Evolutionary conservation across 2,113 vertebrate species (phyloP).

Genomic region (Synodontis membranacea): DNA sequence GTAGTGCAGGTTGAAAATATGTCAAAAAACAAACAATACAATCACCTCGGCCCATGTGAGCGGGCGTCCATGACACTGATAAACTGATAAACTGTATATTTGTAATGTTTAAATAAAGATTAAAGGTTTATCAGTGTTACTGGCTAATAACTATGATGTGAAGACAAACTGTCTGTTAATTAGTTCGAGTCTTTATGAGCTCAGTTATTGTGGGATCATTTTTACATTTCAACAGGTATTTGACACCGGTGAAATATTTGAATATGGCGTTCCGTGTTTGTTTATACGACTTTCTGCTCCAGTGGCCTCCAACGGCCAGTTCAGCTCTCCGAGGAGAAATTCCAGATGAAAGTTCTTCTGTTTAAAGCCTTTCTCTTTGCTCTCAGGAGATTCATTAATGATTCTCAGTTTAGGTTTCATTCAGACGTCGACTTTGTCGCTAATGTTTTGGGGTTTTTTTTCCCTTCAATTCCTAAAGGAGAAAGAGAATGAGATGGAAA

Average conservation of each 20-base stretch:
- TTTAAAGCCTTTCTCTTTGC: background rate
- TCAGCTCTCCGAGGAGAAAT: slow-evolving; percentile 4
- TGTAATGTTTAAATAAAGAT: background rate
- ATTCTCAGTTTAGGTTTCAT: background rate
- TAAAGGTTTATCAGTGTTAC: background rate
- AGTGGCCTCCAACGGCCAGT: slow-evolving; percentile 15
- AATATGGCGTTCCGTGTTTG: background rate
- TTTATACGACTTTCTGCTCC: slow-evolving; percentile 27
- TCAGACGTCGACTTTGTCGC: background rate
- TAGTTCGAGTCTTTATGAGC: background rate
- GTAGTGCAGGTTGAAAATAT: too few relatives aligned
- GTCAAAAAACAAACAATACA: background rate
- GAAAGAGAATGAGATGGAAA: background rate
- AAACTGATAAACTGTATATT: background rate
- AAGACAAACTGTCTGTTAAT: background rate
- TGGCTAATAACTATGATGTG: background rate
- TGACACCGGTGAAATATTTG: background rate
- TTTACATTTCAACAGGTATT: background rate
- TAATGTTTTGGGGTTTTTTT: too few relatives aligned
- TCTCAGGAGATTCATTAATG: background rate
- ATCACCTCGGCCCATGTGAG: background rate
- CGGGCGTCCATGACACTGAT: background rate
- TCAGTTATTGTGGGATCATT: background rate
- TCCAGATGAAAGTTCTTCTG: background rate
- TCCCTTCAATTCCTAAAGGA: background rate